Conservation (phyloP, 2,888 invertebrate genomes). For the Nephrotoma flavescens region DNA sequence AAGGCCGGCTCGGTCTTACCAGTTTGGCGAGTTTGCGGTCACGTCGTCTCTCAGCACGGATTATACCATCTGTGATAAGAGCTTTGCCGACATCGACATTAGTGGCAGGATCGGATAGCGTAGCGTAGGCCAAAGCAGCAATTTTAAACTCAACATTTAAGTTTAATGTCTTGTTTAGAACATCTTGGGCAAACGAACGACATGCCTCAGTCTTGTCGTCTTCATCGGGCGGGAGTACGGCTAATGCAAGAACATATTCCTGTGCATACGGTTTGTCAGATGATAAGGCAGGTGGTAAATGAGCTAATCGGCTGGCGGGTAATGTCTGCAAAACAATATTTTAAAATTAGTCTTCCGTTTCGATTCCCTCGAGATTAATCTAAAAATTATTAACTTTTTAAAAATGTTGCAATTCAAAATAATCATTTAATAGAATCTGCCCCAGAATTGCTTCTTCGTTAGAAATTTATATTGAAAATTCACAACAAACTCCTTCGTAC, state of each 20-base stretch:
- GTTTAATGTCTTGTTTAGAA: conserved; percentile 58
- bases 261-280: conserved; percentile 65
- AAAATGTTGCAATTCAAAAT: neutral
- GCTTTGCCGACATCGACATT: conserved; percentile 44
- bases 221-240: conserved; percentile 71
- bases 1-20: conserved; percentile 30
- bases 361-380: neutral
- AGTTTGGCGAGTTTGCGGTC: conserved; percentile 69
- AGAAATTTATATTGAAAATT: neutral
- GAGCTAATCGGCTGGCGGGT: conserved; percentile 57
- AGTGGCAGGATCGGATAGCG: conserved; percentile 28
- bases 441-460: neutral
- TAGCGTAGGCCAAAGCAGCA: conserved; percentile 20
- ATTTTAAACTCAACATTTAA: conserved; percentile 69
- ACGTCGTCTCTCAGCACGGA: conserved; percentile 64
- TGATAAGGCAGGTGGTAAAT: conserved; percentile 62
- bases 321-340: conserved; percentile 33
- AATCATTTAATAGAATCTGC: neutral
- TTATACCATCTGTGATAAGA: conserved; percentile 72
- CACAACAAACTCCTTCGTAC: neutral
- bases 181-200: conserved; percentile 44
- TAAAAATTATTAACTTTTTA: neutral
- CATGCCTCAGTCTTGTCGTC: conserved; percentile 68
- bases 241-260: conserved; percentile 77
- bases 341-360: neutral